phyloP scores from a whole-genome alignment of 2,888 invertebrate genomes.

The Phortica magna region DNA sequence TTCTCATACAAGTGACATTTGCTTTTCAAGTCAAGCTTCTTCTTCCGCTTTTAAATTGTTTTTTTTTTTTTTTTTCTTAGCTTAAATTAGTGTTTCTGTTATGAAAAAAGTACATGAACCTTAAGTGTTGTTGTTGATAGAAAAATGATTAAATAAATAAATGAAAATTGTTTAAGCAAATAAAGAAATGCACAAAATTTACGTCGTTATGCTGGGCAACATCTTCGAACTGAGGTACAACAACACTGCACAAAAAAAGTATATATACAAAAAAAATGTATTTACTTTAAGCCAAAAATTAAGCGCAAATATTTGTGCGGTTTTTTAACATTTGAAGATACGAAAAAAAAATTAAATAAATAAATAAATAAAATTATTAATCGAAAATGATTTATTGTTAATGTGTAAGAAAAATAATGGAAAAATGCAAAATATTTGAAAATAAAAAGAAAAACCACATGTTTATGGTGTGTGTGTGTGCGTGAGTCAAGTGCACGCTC shows the following conservation, averaged over 20 bases:
- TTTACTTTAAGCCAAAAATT: no score
- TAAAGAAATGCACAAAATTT: slow-evolving; percentile 65
- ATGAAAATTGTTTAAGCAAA: neutral
- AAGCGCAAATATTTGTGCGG: no score
- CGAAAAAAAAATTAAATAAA: no score
- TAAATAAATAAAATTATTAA: no score
- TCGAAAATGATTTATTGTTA: no score
- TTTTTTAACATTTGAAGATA: no score
- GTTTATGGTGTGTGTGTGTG: neutral
- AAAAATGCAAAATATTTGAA: no score
- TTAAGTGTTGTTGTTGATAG: slow-evolving; percentile 56
- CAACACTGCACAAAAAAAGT: neutral
- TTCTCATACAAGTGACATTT: neutral
- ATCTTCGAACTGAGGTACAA: slow-evolving; percentile 71
- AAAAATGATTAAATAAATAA: slow-evolving; percentile 18
- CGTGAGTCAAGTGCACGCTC: no score
- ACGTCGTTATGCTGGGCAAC: slow-evolving; percentile 67
- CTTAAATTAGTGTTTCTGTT: neutral
- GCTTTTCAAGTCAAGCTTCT: neutral
- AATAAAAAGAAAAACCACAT: no score
- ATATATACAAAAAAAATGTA: neutral
- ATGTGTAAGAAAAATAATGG: no score
- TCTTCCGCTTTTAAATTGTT: neutral
- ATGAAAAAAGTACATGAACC: slow-evolving; percentile 36
- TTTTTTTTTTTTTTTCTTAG: neutral